These are phyloP conservation scores for Bryconaethiops microstoma DNA, from an alignment of 2,797 vertebrate genomes.

Conservation along the genomic window DNA sequence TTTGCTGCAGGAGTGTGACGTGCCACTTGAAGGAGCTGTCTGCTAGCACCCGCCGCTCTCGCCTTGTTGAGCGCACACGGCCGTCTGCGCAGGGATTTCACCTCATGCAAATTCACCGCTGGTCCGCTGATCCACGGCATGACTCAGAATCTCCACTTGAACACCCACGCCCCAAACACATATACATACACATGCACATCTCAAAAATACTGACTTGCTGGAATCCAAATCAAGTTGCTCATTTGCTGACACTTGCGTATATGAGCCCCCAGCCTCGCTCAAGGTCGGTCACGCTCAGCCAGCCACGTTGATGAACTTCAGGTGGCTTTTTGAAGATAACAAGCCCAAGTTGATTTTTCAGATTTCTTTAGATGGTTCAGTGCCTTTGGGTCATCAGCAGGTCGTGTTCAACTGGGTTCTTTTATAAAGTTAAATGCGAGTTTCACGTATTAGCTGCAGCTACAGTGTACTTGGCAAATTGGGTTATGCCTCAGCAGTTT, in stretches of 20 bases:
- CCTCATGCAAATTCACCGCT: conserved; percentile 59
- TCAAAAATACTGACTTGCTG: conserved; percentile 38
- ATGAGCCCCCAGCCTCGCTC: not conserved
- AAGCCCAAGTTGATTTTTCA: conserved; percentile 13
- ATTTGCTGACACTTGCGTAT: conserved; percentile 24
- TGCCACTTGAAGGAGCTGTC: not conserved
- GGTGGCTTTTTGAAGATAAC: conserved; percentile 26
- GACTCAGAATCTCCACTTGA: conserved; percentile 59
- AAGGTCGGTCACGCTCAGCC: conserved; percentile 16
- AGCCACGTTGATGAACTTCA: conserved; percentile 23
- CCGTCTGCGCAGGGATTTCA: conserved; percentile 56
- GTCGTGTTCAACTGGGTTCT: not conserved
- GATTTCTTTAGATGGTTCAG: not conserved
- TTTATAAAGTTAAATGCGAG: not conserved
- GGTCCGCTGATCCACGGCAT: conserved; percentile 42
- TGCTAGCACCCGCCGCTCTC: conserved; percentile 7
- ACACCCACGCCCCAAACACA: conserved; percentile 52
- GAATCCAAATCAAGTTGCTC: conserved; percentile 21
- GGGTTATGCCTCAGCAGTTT: not conserved
- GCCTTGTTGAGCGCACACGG: conserved; percentile 26
- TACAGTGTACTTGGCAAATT: not conserved
- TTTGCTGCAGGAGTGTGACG: conserved; percentile 24
- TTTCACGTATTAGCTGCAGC: not conserved
- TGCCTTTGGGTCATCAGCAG: not conserved
- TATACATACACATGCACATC: conserved; percentile 38